Base-by-base conservation (phyloP, 64 coral and sea anemone species). In the Trachythela sp. region DNA sequence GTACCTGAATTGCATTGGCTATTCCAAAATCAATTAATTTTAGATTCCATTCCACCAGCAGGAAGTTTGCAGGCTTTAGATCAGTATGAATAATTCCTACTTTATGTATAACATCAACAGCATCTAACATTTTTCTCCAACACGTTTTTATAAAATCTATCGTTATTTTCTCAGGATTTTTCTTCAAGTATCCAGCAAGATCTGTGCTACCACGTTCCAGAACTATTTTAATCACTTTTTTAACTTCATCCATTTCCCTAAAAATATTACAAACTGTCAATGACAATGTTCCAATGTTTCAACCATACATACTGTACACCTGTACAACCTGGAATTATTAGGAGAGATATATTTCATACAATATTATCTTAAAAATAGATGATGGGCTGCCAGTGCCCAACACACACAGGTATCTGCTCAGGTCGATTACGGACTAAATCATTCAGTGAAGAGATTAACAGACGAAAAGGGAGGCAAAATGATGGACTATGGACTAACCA, bases 1-100 rank as follows among this genome's bases (percentile, higher is more conserved):
- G 80, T 93, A 99, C 93, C 94, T 99, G 96, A 39, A 99, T 91
- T 31, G 93, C 85, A 56, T 91, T 94, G 36, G 96, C 96, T 83
- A 99, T 99, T 29, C 96, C 96, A 87, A 99, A 99, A 60, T 99
- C 96, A 49, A 99, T 99, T 9, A 99, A 89, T 59, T 99, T 99
- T 3, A 99, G 50, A 48, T 92, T 92, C 30, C 86, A 93, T 24
- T 99, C 93, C 37, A 99, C 93, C 90, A 94, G 87, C 36, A 99
- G 88, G 67, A 99, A 99, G 83, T 99, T 99, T 30, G 96, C 96
- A 8, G 96, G 96, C 54, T 99, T 99, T 0, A 99, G 89, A 83
- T 99, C 96, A 36, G 93, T 94, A 22, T 99, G 96, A 84, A 99
- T 93, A 33, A 99, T 93, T 36, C 93, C 93, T 54, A 85, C 83